Evolutionary conservation across 1,140 invertebrate species (phyloP).

Genomic region (Oscheius sp.): DNA sequence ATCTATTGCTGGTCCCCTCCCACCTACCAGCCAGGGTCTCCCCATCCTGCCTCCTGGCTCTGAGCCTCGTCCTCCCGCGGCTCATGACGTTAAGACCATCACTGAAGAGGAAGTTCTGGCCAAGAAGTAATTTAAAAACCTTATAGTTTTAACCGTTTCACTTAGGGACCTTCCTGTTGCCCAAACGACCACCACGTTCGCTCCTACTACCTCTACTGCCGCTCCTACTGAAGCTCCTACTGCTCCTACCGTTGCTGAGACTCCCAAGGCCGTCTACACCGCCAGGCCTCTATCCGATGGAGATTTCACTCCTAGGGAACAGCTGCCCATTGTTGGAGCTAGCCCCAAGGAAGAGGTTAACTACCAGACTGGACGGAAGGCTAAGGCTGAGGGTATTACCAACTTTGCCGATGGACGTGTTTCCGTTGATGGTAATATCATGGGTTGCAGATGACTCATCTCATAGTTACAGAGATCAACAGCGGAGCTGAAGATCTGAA

Average conservation of each 20-base stretch:
- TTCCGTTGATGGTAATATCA: not conserved
- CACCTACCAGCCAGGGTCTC: not conserved
- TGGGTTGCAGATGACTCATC: too few species aligned
- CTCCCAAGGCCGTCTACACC: too few species aligned
- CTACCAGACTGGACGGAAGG: slow-evolving; percentile 19
- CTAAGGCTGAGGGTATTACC: not conserved
- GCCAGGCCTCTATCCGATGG: too few species aligned
- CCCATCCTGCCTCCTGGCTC: not conserved
- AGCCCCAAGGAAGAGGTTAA: slow-evolving; percentile 22
- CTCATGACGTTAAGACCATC: slow-evolving; percentile 19
- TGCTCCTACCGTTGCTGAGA: too few species aligned
- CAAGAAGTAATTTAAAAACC: too few species aligned
- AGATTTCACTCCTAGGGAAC: not conserved
- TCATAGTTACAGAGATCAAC: too few species aligned
- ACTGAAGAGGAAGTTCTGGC: not conserved
- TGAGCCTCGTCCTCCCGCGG: slow-evolving; percentile 3
- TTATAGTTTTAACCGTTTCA: too few species aligned
- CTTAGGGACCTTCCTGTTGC: too few species aligned
- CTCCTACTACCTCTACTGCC: not conserved
- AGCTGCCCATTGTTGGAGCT: slow-evolving; percentile 19
- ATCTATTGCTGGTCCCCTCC: too few species aligned
- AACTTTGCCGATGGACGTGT: not conserved
- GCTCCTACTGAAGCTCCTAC: not conserved
- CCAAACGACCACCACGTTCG: not conserved
- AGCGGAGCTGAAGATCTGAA: not conserved